Evolutionary conservation across 2,797 vertebrate genomes (phyloP), one percentile per base, ranked within the genome.

Genomic region (Gymnoscopelus braueri): DNA sequence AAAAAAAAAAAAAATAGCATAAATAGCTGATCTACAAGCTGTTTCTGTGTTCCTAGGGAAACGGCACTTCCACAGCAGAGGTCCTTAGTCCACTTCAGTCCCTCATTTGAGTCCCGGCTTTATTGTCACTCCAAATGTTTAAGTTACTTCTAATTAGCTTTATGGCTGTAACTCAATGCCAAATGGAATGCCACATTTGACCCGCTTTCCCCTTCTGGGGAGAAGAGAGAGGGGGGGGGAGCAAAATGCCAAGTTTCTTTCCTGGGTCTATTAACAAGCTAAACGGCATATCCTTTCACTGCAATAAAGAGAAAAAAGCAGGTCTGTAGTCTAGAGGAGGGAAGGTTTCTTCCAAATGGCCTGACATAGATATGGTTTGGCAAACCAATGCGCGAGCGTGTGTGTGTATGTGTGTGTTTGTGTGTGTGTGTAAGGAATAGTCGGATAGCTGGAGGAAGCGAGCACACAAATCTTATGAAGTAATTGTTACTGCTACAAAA

Each of bases 161-260:
- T 62, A 67, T 51, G 19, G 72, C 69, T 72, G 55, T 68, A 80
- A 69, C 47, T 67, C 60, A 5, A 55, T 49, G 9, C 72, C 62
- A 79, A 68, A 84, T 64, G 5, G 19, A 81, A 65, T 52, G 71
- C 71, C 70, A 63, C 69, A 65, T 75, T 68, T 78, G 65, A 83
- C 60, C 79, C 63, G 51, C 15, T 23, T 23, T 13, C 52, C 14
- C 15, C 32, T 29, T 39, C 50, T 29, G 15, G 47, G 24, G 12
- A 9, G 8, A 9, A 39, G 8, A 9, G 8, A 0, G 6, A 6
- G 35, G 1, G 2, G 35, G 35, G 5, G 35, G 7, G 35, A 10
- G 39, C 39, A 82, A 84, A 81, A 87, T 71, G 74, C 71, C 71
- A 73, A 72, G 67, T 84, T 59, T 54, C 73, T 78, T 70, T 78